A percentile compares a stretch with the other conserved stretches of the same genome.
These are phyloP conservation scores for Chrysomela aeneicollis DNA, from an alignment of 2,888 invertebrate genomes.

Conservation along the genomic window DNA sequence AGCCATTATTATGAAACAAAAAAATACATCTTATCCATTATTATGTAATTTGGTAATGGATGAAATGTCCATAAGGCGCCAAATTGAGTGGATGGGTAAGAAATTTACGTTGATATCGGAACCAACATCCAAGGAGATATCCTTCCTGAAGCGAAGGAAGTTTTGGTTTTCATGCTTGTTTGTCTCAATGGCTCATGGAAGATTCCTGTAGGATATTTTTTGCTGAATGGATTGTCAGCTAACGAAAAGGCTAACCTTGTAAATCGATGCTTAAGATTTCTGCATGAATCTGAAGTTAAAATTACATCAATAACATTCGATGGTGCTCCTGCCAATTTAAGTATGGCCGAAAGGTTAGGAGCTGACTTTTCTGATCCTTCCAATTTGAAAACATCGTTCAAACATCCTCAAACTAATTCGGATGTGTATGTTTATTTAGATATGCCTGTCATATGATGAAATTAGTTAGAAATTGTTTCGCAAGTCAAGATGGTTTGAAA, in stretches of 20 bases:
- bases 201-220: slow-evolving; percentile 43
- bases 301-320: slow-evolving; percentile 43
- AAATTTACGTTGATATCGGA: slow-evolving; percentile 39
- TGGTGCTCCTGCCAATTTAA: slow-evolving; percentile 33
- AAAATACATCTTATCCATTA: slow-evolving; percentile 8
- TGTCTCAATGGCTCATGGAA: slow-evolving; percentile 42
- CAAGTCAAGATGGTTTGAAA: neutral
- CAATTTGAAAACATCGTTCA: slow-evolving; percentile 34
- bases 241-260: slow-evolving; percentile 33
- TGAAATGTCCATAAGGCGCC: slow-evolving; percentile 44
- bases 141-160: slow-evolving; percentile 43
- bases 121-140: slow-evolving; percentile 35
- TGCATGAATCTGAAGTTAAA: slow-evolving; percentile 33
- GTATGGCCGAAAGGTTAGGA: slow-evolving; percentile 35
- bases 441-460: slow-evolving; percentile 32
- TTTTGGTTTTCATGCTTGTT: slow-evolving; percentile 39
- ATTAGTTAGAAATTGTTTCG: slow-evolving; percentile 24
- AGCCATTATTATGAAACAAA: slow-evolving; percentile 35
- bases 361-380: slow-evolving; percentile 31
- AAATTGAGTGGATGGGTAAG: slow-evolving; percentile 36
- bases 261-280: slow-evolving; percentile 29
- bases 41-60: slow-evolving; percentile 46
- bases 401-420: slow-evolving; percentile 31
- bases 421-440: slow-evolving; percentile 19
- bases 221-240: slow-evolving; percentile 34